Evolutionary conservation across 2,888 invertebrate genomes (phyloP).

Genomic region (Dolomedes plantarius): DNA sequence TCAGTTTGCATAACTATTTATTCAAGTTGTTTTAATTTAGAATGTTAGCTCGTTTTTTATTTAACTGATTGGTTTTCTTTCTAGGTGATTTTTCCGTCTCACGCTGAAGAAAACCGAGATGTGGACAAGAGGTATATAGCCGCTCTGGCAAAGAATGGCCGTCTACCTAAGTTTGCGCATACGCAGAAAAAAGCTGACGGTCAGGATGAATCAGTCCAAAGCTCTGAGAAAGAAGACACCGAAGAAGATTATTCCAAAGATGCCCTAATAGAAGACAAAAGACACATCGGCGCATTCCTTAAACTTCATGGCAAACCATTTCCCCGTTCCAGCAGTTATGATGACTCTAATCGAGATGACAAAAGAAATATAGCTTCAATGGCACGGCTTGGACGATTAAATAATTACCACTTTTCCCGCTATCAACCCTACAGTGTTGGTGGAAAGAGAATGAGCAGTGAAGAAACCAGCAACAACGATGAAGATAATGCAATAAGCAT

Average conservation of each 20-base stretch:
- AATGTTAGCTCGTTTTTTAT: too few relatives aligned
- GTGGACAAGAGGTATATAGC: slow-evolving; percentile 56
- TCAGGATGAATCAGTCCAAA: slow-evolving; percentile 26
- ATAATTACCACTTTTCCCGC: slow-evolving; percentile 40
- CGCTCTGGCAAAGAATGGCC: slow-evolving; percentile 50
- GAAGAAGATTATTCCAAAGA: slow-evolving; percentile 34
- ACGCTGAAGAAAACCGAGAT: slow-evolving; percentile 7
- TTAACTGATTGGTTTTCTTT: too few relatives aligned
- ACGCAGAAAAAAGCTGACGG: slow-evolving; percentile 36
- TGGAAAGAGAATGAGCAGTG: slow-evolving; percentile 32
- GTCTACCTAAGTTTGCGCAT: slow-evolving; percentile 43
- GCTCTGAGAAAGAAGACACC: neutral
- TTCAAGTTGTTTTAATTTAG: too few relatives aligned
- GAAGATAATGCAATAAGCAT: slow-evolving; percentile 22
- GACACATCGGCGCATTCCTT: slow-evolving; percentile 39
- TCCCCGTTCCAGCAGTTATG: slow-evolving; percentile 5
- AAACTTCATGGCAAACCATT: slow-evolving; percentile 24
- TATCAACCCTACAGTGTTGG: slow-evolving; percentile 28
- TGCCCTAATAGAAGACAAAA: slow-evolving; percentile 24
- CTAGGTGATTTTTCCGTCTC: slow-evolving; percentile 16
- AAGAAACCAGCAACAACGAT: slow-evolving; percentile 25
- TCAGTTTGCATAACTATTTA: too few relatives aligned
- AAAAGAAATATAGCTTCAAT: slow-evolving; percentile 58
- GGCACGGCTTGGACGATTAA: slow-evolving; percentile 56
- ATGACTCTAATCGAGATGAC: neutral